Evolutionary conservation across 2,797 vertebrate genomes (phyloP), one percentile per base, ranked within the genome.

Genomic region (Enteromius mattozi): DNA sequence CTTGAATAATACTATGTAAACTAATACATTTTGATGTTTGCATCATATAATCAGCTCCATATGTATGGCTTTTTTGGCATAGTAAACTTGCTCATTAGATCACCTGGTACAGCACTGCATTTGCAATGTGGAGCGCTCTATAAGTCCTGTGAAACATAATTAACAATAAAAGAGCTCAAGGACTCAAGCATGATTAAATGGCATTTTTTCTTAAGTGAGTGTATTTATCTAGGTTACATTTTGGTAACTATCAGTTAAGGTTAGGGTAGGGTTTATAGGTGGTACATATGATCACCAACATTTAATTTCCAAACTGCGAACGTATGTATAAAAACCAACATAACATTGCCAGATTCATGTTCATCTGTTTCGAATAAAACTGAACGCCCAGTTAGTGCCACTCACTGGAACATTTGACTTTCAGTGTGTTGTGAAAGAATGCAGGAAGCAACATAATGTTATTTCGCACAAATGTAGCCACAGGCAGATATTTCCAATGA

Each of bases 21-120:
- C 14, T 72, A 17, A 71, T 27, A 17, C 5, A 7, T 27, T 17
- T 71, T 16, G 24, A 24, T 17, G 14, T 72, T 30, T 30, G 24
- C 24, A 72, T 71, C 14, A 17, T 27, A 47, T 10, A 49, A 19
- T 10, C 24, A 30, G 24, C 14, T 72, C 4, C 14, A 49, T 49
- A 47, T 69, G 66, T 7, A 69, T 45, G 24, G 24, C 24, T 19
- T 72, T 71, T 72, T 24, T 72, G 24, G 16, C 42, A 72, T 30
- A 30, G 70, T 72, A 49, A 72, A 49, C 42, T 49, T 72, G 70
- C 70, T 72, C 27, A 17, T 17, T 72, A 24, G 24, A 16, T 49
- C 42, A 49, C 6, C 42, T 72, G 42, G 42, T 30, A 49, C 24
- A 71, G 17, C 3, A 37, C 4, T 40, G 9, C 14, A 54, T 54